phyloP scores from a whole-genome alignment of 2,113 vertebrate genomes.

The Hippoglossus stenolepis region DNA sequence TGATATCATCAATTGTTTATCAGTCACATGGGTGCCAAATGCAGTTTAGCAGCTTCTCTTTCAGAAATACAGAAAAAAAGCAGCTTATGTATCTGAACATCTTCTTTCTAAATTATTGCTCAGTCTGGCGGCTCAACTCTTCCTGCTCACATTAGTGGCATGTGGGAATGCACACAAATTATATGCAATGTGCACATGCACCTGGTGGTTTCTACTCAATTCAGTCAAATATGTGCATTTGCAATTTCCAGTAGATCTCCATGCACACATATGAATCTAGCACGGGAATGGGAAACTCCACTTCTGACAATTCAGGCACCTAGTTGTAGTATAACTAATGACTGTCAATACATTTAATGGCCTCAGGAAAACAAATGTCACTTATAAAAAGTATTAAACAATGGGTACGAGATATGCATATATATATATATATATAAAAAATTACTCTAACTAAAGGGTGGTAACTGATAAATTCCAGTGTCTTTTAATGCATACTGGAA shows the following conservation, averaged over 20 bases:
- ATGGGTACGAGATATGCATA: not conserved
- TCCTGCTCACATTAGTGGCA: not conserved
- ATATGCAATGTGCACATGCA: not conserved
- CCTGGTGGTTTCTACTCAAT: not conserved
- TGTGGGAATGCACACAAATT: not conserved
- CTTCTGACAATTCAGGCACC: not conserved
- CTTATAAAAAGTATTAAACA: not conserved
- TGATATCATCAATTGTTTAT: not conserved
- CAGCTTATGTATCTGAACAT: not conserved
- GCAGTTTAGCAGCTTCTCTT: not conserved
- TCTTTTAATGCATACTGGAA: not conserved
- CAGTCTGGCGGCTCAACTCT: not conserved
- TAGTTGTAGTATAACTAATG: not conserved
- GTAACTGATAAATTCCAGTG: too few species aligned
- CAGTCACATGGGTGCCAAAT: not conserved
- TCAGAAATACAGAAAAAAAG: not conserved
- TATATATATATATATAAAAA: not conserved
- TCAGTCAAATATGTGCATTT: not conserved
- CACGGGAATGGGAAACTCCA: not conserved
- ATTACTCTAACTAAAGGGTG: not conserved
- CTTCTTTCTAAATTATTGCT: not conserved
- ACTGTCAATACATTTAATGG: not conserved
- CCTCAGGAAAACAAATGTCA: not conserved
- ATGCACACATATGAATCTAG: not conserved
- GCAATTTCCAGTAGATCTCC: not conserved